Conservation (phyloP, 1,140 invertebrate genomes). For the Bombus superbus region DNA sequence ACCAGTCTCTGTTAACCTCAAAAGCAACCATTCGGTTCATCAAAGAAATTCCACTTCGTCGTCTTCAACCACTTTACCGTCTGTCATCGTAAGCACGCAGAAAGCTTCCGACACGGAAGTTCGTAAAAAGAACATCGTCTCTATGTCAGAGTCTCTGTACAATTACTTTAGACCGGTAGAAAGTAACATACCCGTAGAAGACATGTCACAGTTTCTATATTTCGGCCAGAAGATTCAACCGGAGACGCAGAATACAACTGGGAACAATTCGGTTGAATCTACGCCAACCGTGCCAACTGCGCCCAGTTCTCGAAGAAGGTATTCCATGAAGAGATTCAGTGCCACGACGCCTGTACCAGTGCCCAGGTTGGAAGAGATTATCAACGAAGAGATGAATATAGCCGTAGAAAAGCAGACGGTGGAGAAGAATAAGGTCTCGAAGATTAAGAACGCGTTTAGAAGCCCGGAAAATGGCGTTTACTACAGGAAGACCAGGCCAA, state of each 20-base stretch:
- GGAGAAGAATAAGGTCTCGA: conserved; percentile 74
- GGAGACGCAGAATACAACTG: conserved; percentile 66
- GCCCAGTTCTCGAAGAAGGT: conserved; percentile 70
- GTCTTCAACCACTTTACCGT: neutral
- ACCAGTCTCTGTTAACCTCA: conserved; percentile 17
- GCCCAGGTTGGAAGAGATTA: conserved; percentile 65
- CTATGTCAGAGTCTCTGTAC: conserved; percentile 85
- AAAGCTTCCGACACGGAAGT: conserved; percentile 64
- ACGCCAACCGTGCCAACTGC: conserved; percentile 64
- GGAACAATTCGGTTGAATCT: conserved; percentile 61
- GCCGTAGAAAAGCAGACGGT: conserved; percentile 70
- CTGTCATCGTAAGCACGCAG: conserved; percentile 13
- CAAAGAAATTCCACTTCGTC: neutral
- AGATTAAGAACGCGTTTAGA: conserved; percentile 70
- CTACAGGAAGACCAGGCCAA: conserved; percentile 68
- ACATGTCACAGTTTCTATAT: conserved; percentile 87
- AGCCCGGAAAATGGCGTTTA: conserved; percentile 65
- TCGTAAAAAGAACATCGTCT: conserved; percentile 77
- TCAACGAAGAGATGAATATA: conserved; percentile 76
- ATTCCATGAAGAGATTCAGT: conserved; percentile 71
- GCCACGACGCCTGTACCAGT: conserved; percentile 55
- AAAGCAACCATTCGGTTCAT: neutral
- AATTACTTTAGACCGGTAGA: conserved; percentile 86
- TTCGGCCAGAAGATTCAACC: conserved; percentile 87
- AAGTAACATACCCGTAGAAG: conserved; percentile 85